A percentile compares a stretch with the other conserved stretches of the same genome.
These are phyloP conservation scores for Enhydra lutris DNA, from an alignment of 2,113 vertebrate genomes.

Conservation along the genomic window DNA sequence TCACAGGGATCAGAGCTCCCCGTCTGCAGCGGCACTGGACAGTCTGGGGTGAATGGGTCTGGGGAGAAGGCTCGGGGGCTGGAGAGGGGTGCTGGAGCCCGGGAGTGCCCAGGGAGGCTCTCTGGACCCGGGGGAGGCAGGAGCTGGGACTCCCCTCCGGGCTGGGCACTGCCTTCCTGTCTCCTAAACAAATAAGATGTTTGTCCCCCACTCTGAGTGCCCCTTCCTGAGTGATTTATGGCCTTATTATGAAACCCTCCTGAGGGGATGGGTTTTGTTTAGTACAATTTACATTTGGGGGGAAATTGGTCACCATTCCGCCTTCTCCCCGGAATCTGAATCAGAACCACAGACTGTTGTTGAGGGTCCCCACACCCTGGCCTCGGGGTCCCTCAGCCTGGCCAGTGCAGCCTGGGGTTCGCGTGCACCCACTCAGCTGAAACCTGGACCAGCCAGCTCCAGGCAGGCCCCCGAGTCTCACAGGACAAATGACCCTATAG, in stretches of 20 bases:
- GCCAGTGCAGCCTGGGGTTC: not conserved
- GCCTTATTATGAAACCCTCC: not conserved
- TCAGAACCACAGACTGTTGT: no score
- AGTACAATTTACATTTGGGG: slow-evolving; percentile 18
- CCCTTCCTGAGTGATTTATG: not conserved
- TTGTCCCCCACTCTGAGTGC: rapidly evolving
- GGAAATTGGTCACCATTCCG: not conserved
- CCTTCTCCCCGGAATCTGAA: not conserved
- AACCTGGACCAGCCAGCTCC: rapidly evolving
- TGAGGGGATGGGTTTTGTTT: not conserved
- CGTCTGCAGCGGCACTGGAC: rapidly evolving
- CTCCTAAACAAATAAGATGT: not conserved
- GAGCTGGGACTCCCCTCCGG: rapidly evolving
- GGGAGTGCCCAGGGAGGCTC: not conserved
- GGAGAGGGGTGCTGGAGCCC: not conserved
- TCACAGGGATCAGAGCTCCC: rapidly evolving
- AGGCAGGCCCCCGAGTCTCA: rapidly evolving
- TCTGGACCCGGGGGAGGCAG: no score
- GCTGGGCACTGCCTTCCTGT: not conserved
- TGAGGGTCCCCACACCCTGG: not conserved
- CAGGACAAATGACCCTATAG: not conserved
- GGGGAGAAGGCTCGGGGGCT: not conserved
- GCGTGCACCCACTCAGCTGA: rapidly evolving
- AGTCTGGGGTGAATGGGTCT: not conserved
- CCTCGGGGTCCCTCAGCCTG: rapidly evolving